Evolutionary conservation across 2,113 vertebrate species (phyloP).

Genomic region (Poeciliopsis occidentalis): DNA sequence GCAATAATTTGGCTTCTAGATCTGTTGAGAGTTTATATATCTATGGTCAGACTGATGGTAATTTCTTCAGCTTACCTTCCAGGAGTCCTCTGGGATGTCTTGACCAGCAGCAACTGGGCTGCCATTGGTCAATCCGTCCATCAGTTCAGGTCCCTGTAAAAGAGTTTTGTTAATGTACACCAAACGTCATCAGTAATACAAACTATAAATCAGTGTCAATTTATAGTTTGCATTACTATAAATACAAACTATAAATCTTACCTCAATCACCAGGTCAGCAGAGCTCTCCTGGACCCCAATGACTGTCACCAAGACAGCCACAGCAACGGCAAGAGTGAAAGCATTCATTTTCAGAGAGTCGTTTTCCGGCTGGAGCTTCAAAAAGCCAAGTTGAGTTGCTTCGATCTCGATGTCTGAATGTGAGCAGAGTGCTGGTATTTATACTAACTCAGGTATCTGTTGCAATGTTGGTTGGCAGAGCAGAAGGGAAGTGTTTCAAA

Average conservation of each 20-base stretch:
- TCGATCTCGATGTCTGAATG: not conserved
- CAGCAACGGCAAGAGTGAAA: conserved; percentile 38
- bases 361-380: not conserved
- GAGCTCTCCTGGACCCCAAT: conserved; percentile 43
- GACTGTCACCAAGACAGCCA: conserved; percentile 43
- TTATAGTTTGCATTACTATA: no score
- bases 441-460: conserved; percentile 1
- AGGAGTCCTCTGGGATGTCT: conserved; percentile 11
- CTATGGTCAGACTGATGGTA: not conserved
- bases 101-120: conserved; percentile 8
- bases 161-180: not conserved
- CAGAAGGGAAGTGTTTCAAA: not conserved
- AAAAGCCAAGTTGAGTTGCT: not conserved
- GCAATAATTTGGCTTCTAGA: no score
- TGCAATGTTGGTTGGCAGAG: not conserved
- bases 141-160: conserved; percentile 22
- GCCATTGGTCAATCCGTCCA: conserved; percentile 6
- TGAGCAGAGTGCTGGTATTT: conserved; percentile 17
- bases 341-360: conserved; percentile 37
- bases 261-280: conserved; percentile 44
- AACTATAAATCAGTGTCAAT: not conserved
- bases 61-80: conserved; percentile 45
- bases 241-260: conserved; percentile 25
- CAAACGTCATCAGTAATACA: not conserved
- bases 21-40: no score